Evolutionary conservation across 2,113 vertebrate genomes (phyloP), one percentile per base, ranked within the genome.

Genomic region (Lanius ludovicianus): DNA sequence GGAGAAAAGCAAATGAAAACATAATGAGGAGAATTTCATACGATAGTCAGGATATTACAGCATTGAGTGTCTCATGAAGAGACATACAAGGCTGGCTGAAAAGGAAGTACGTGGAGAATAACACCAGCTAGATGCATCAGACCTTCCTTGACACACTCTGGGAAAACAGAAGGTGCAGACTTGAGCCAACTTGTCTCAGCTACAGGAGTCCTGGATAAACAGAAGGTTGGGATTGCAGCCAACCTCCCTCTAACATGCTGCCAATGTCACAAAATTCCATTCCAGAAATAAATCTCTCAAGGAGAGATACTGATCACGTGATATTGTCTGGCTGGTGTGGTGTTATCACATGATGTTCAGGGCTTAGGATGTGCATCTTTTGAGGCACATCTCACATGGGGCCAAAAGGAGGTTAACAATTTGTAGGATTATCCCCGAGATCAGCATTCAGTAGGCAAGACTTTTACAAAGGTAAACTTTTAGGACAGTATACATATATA

Each of bases 251-350:
- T 80, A 88, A 83, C 90, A 94, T 2, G 8, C 41, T 53, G 78
- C 56, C 83, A 76, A 68, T 62, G 59, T 49, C 85, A 93, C 64
- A 80, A 70, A 84, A 87, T 80, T 35, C 75, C n/a, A 83, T 56
- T 76, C 85, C 86, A 95, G 76, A 92, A 96, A 90, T 90, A 97
- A 63, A 92, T 79, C 79, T 87, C 30, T 46, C 63, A 65, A 80
- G 75, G 71, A 95, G 67, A 88, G 67, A 88, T 30, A 60, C 23
- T 1, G 7, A 60, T 77, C 79, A 73, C 7, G n/a, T 57, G 90
- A 52, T 37, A 21, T 1, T 56, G 37, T 37, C 75, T 76, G 73
- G 52, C 64, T 31, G 46, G 16, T 68, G 41, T 41, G 53, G 37
- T 33, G 16, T 15, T 53, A 49, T 7, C 62, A 52, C 37, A 16